phyloP scores from a whole-genome alignment of 2,888 invertebrate species.

The Dasypogon diadema region DNA sequence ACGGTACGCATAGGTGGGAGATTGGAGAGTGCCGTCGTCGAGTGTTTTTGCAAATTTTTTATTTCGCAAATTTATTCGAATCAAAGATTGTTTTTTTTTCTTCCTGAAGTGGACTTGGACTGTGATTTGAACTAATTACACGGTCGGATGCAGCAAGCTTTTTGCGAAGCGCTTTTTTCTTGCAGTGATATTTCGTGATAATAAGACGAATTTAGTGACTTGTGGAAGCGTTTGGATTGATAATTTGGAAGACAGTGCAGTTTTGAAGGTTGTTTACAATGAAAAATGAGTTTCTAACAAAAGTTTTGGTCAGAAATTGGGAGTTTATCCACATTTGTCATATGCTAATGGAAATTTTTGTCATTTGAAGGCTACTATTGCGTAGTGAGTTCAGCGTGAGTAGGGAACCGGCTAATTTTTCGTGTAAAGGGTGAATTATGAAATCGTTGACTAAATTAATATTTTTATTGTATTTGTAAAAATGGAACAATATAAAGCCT shows the following conservation, averaged over 20 bases:
- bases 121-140: slow-evolving; percentile 7
- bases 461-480: no score
- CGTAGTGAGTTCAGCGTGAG: no score
- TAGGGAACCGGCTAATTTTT: no score
- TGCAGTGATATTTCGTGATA: not conserved
- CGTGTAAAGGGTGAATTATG: no score
- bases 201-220: not conserved
- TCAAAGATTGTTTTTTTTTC: no score
- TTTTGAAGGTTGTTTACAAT: not conserved
- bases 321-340: not conserved
- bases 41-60: no score
- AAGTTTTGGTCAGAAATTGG: not conserved
- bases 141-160: slow-evolving; percentile 22
- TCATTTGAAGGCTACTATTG: no score
- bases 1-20: not conserved
- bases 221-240: not conserved
- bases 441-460: no score
- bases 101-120: not conserved
- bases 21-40: no score
- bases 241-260: not conserved
- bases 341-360: no score
- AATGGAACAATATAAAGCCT: no score
- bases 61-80: no score
- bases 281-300: not conserved
- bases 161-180: not conserved